phyloP scores from a whole-genome alignment of 92 coral and sea anemone species.

The Galaxea fascicularis region DNA sequence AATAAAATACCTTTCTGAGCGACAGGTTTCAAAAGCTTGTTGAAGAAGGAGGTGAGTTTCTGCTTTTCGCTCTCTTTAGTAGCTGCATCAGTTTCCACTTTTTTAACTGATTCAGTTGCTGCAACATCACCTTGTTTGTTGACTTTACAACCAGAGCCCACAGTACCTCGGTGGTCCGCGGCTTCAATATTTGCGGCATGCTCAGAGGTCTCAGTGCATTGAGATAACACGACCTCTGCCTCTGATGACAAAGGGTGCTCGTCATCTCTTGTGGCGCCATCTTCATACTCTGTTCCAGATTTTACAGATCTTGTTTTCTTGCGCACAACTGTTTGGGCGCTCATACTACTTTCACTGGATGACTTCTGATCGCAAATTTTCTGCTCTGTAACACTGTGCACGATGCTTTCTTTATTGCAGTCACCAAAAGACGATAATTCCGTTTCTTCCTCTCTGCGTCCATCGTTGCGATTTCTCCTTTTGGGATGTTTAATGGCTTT shows the following conservation, averaged over 20 bases:
- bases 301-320: not conserved
- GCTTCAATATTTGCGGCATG: not conserved
- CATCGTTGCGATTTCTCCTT: not conserved
- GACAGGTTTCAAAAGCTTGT: not conserved
- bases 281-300: not conserved
- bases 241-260: not conserved
- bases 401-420: not conserved
- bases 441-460: not conserved
- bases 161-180: not conserved
- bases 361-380: not conserved
- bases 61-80: not conserved
- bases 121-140: not conserved
- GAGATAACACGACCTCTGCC: slow-evolving; percentile 3
- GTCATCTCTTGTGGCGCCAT: not conserved
- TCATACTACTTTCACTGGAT: not conserved
- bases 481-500: not conserved
- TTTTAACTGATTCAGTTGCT: not conserved
- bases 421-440: not conserved
- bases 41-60: not conserved
- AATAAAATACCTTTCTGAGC: not conserved
- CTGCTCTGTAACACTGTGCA: not conserved
- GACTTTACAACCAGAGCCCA: not conserved
- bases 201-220: not conserved
- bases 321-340: not conserved
- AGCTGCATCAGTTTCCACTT: not conserved